Percentiles rank a stretch among this genome's conserved stretches.
Conservation (phyloP, 2,888 invertebrate genomes). For the Gasteruption jaculator region DNA sequence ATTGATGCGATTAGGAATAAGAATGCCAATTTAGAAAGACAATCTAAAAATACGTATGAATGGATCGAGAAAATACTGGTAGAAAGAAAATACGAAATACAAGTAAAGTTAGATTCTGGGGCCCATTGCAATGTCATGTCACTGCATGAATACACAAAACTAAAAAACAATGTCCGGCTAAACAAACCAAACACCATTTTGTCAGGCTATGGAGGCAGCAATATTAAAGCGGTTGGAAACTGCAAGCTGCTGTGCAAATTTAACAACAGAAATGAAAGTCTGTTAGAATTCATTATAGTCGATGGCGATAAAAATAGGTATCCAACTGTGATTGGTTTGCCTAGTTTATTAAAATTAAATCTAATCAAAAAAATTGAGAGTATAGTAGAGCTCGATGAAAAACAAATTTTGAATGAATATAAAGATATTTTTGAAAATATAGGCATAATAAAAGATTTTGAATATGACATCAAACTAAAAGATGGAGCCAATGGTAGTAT, state of each 20-base stretch:
- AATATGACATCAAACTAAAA: constrained; percentile 26
- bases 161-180: too few relatives aligned
- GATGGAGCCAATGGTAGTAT: constrained; percentile 19
- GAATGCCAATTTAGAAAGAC: too few relatives aligned
- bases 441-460: constrained; percentile 22
- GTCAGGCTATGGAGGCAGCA: too few relatives aligned
- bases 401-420: constrained; percentile 12
- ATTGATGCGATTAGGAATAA: too few relatives aligned
- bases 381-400: not conserved
- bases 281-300: constrained; percentile 13
- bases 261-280: too few relatives aligned
- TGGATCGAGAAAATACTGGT: too few relatives aligned
- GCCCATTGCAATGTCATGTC: constrained; percentile 18
- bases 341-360: constrained; percentile 13
- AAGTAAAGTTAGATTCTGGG: constrained; percentile 19
- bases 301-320: constrained; percentile 8
- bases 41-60: too few relatives aligned
- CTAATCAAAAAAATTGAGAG: constrained; percentile 13
- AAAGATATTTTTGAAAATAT: constrained; percentile 24
- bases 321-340: constrained; percentile 17
- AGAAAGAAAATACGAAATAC: too few relatives aligned
- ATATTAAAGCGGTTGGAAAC: constrained; percentile 17
- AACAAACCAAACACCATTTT: too few relatives aligned
- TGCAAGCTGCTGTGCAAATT: constrained; percentile 15
- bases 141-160: not conserved